Percentiles rank a stretch among this genome's conserved stretches.
phyloP scores from a whole-genome alignment of 2,113 vertebrate genomes.

The Lepidothrix coronata region DNA sequence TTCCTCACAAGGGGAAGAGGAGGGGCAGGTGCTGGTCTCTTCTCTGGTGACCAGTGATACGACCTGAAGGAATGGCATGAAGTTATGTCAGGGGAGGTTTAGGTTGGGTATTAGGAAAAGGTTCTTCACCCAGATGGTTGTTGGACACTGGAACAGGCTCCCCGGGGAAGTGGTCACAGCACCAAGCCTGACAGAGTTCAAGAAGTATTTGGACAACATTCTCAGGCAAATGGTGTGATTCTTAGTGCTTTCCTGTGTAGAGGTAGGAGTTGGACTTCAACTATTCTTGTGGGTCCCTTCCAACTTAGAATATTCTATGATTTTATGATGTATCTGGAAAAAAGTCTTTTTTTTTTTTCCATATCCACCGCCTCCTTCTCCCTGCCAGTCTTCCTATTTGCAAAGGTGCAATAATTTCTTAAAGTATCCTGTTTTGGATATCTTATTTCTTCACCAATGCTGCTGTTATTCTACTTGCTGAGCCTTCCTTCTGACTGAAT shows the following conservation, averaged over 20 bases:
- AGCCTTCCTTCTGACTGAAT: background rate
- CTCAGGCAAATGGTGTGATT: background rate
- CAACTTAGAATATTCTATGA: background rate
- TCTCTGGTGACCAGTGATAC: background rate
- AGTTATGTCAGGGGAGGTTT: no score
- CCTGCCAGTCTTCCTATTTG: background rate
- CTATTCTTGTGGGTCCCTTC: background rate
- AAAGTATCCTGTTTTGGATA: background rate
- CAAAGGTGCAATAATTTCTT: background rate
- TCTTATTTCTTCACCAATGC: background rate
- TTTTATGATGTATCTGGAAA: background rate
- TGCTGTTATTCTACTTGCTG: background rate
- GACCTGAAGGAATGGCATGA: background rate
- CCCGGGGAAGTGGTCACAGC: background rate
- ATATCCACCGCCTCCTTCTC: background rate
- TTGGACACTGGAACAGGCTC: background rate
- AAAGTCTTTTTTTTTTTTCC: background rate
- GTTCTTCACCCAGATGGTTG: background rate
- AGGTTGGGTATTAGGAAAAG: background rate
- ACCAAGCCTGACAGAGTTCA: background rate
- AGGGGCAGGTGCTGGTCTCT: background rate
- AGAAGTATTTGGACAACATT: background rate
- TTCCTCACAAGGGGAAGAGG: background rate
- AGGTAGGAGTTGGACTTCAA: accelerated
- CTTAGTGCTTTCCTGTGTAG: background rate